Evolutionary conservation across 92 coral and sea anemone genomes (phyloP).

Genomic region (Zoanthus sansibaricus): DNA sequence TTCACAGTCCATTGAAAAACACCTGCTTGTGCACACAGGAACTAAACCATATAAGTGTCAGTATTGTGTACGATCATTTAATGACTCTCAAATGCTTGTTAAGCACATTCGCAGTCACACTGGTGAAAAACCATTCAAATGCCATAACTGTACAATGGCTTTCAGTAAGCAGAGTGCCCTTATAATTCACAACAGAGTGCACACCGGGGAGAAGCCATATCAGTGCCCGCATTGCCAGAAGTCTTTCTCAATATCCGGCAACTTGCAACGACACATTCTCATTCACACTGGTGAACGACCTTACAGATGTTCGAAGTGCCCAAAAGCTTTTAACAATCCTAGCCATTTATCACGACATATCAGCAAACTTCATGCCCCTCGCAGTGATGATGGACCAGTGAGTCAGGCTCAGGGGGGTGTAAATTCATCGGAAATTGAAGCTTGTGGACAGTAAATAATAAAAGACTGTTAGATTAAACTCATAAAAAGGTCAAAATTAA

Average conservation of each 20-base stretch:
- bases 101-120: constrained; percentile 96
- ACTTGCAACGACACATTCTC: constrained; percentile 90
- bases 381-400: constrained; percentile 40
- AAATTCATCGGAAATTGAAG: constrained; percentile 9
- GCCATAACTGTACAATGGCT: constrained; percentile 93
- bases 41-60: constrained; percentile 91
- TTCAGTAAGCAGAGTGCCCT: constrained; percentile 97
- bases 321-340: constrained; percentile 93
- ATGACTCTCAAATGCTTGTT: constrained; percentile 89
- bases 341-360: constrained; percentile 95
- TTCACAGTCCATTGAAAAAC: constrained; percentile 90
- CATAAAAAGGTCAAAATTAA: not conserved
- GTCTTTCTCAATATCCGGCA: constrained; percentile 93
- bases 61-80: constrained; percentile 90
- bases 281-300: constrained; percentile 98
- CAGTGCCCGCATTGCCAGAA: constrained; percentile 88
- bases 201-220: constrained; percentile 95
- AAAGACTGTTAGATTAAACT: not conserved
- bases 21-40: constrained; percentile 82
- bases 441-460: constrained; percentile 12
- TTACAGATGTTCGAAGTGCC: constrained; percentile 89
- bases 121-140: constrained; percentile 97
- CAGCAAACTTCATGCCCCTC: constrained; percentile 89
- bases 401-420: constrained; percentile 17
- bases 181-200: constrained; percentile 93